Base-by-base conservation (phyloP, 2,113 vertebrate genomes). In the Panthera leo region DNA sequence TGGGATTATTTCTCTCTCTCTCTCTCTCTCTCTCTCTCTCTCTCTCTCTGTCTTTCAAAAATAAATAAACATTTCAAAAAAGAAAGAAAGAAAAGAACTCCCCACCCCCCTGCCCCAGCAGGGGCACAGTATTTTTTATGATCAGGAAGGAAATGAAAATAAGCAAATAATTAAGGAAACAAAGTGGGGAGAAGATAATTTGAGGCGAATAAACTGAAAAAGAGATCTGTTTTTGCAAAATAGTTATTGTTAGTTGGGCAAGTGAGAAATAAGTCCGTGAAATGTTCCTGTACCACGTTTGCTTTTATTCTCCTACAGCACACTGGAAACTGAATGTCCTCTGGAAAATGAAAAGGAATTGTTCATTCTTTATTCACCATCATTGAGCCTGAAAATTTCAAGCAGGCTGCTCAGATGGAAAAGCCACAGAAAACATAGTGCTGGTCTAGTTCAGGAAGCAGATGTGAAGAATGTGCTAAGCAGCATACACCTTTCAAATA, bases 341-440 rank as follows among this genome's bases (percentile, higher is more conserved):
- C 45, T 4, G 53, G 39, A 91, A 97, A 92, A 91, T 58, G 75
- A 58, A 11, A 13, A 25, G 11, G 84, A 76, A 94, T 83, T 67
- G 25, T 92, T 93, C 39, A 4, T 95, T 95, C 85, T 89, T 95
- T 89, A 85, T 83, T 96, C 96, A 45, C 15, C 6, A 23, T 95
- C 93, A 98, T 91, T 86, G 92, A 96, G 34, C 51, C 48, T 95
- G 67, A 96, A 93, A 84, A 73, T 97, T 97, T 97, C 78, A 96
- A 90, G 53, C 65, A 63, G n/a, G 8, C 21, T 7, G 2, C 42
- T 86, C 85, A 36, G 29, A 70, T 71, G 45, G 70, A 93, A 96
- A 98, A 95, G 80, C 45, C 53, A 45, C 3, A 1, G 27, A 75
- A 86, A 96, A 95, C 79, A 93, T 45, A 92, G 45, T 15, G 42